phyloP scores from a whole-genome alignment of 2,888 invertebrate genomes.

The Ceratothoa steindachneri region DNA sequence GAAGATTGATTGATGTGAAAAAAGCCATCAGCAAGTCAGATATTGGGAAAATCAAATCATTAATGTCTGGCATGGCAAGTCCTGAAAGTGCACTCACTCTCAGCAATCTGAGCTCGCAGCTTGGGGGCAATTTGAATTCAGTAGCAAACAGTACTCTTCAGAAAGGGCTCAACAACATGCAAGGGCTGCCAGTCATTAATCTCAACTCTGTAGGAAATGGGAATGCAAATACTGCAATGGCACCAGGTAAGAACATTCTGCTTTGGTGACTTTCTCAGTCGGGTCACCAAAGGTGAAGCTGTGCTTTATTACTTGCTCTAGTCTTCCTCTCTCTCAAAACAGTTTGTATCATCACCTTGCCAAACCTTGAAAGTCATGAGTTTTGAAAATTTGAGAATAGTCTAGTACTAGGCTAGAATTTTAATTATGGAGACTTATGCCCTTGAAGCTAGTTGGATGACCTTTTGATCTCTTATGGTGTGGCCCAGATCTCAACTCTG shows the following conservation, averaged over 20 bases:
- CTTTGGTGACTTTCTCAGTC: no score
- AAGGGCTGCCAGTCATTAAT: not conserved
- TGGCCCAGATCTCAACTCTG: no score
- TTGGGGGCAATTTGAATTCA: conserved; percentile 17
- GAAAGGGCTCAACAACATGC: not conserved
- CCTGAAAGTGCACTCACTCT: conserved; percentile 22
- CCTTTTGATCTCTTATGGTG: no score
- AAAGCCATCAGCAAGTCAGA: conserved; percentile 52
- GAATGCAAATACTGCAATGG: not conserved
- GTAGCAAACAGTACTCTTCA: not conserved
- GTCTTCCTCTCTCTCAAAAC: no score
- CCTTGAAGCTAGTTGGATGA: no score
- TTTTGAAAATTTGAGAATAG: no score
- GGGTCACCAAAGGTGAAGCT: no score
- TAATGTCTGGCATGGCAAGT: conserved; percentile 31
- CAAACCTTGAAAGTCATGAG: no score
- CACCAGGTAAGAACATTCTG: not conserved
- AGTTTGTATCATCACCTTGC: no score
- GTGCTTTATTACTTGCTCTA: no score
- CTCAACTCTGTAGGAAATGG: not conserved
- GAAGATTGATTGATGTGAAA: conserved; percentile 54
- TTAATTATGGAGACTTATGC: no score
- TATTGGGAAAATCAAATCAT: conserved; percentile 36
- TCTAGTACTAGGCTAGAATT: no score
- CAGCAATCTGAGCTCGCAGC: conserved; percentile 15